Base-by-base conservation (phyloP, 2,113 vertebrate species). In the Calyptommatus sinebrachiatus region DNA sequence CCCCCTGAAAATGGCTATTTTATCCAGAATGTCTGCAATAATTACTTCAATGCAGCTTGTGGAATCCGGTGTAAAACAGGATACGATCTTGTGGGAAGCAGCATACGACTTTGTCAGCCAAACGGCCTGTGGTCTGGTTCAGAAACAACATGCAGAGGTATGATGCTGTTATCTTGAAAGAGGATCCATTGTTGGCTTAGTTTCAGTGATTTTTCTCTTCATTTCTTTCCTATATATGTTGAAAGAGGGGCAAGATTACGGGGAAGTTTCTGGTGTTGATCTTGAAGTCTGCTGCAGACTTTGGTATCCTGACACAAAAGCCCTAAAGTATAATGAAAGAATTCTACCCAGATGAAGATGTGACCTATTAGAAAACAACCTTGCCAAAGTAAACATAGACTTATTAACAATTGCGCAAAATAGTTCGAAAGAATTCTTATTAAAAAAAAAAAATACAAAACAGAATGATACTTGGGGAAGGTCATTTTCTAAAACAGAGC, bases 1-100 rank as follows among this genome's bases (percentile, higher is more conserved):
- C 95, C 97, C 24, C 98, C 98, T 82, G 95, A 97, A 93, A 96
- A 99, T 60, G 97, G 98, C 81, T 96, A 97, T 90, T 99, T 99
- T 85, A 91, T 99, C 89, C 97, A 99, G 86, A 98, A 98, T 67
- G 91, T 95, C 61, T 99, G 98, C 80, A 97, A 98, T 91, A 98
- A 97, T 92, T 95, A 97, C 86, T 99, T 97, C 69, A 97, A 99
- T 8, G 96, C 97, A 22, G 98, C 98, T 28, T 99, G 98, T 24
- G 98, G 98, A 21, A 95, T 99, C 68, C 95, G 96, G 14, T 99
- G 98, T 87, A 94, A 94, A 89, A 90, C 95, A 2, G 98, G 97
- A 31, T 99, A 96, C 91, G 97, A 98, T 87, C 95, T 99, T 0
- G 94, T 97, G 84, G 98, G 98, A 84, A 97, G 94, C 72, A 93